Percentiles rank a stretch among this genome's conserved stretches.
These are phyloP conservation scores for Meteorus colon DNA, from an alignment of 2,888 invertebrate genomes.

Conservation along the genomic window DNA sequence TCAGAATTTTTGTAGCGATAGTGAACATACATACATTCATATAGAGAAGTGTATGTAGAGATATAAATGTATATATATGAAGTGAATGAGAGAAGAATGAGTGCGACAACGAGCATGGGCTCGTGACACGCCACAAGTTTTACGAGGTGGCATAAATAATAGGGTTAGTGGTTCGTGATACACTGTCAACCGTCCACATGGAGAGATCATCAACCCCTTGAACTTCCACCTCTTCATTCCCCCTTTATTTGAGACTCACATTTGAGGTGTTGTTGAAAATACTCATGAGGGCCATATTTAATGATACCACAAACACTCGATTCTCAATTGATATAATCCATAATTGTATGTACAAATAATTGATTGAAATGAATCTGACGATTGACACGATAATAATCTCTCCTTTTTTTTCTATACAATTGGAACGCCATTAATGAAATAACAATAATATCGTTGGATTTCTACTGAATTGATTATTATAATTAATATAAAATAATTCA, in stretches of 20 bases:
- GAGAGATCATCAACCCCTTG: slow-evolving; percentile 20
- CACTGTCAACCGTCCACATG: slow-evolving; percentile 61
- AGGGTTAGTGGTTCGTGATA: slow-evolving; percentile 69
- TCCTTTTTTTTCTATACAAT: too few relatives aligned
- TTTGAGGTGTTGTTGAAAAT: not conserved
- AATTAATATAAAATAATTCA: too few relatives aligned
- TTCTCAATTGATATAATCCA: not conserved
- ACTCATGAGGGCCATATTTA: not conserved
- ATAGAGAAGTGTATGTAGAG: not conserved
- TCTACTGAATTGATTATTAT: too few relatives aligned
- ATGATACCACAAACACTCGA: not conserved
- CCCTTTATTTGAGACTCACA: not conserved
- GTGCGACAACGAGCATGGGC: slow-evolving; percentile 58
- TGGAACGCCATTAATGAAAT: too few relatives aligned
- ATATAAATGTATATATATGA: slow-evolving; percentile 8
- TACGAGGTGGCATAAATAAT: slow-evolving; percentile 71
- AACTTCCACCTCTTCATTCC: not conserved
- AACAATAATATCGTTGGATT: too few relatives aligned
- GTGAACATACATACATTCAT: not conserved
- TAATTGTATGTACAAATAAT: not conserved
- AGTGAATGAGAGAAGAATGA: slow-evolving; percentile 22
- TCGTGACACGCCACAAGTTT: slow-evolving; percentile 70
- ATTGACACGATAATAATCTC: too few relatives aligned
- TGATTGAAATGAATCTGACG: not conserved
- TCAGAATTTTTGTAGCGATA: slow-evolving; percentile 43